Conservation (phyloP, 2,797 vertebrate species). For the Florisuga fusca region DNA sequence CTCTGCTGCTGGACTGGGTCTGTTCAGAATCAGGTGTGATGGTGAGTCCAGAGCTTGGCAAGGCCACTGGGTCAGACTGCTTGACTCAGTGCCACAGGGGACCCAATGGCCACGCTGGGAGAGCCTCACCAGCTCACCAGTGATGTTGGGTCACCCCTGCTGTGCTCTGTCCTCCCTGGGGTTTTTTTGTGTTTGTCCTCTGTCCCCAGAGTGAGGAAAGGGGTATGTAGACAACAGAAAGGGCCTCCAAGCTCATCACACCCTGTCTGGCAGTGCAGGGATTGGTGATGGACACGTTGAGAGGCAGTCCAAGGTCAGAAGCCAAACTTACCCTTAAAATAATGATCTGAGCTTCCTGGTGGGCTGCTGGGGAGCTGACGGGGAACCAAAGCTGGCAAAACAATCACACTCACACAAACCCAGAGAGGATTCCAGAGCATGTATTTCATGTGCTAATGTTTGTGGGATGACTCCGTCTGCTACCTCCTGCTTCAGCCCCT, state of each 20-base stretch:
- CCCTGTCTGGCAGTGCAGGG: not conserved
- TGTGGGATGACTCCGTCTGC: conserved; percentile 43
- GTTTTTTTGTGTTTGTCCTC: not conserved
- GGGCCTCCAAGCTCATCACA: not conserved
- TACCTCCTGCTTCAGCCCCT: not conserved
- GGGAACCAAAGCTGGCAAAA: conserved; percentile 1
- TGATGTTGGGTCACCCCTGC: not conserved
- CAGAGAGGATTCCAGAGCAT: conserved; percentile 39
- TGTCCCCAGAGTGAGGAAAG: not conserved
- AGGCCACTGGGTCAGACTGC: not conserved
- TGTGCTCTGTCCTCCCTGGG: not conserved
- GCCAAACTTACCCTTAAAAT: not conserved
- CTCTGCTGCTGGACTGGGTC: not conserved
- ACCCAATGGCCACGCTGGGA: accelerated
- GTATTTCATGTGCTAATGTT: conserved; percentile 52
- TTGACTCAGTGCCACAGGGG: not conserved
- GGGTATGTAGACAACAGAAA: not conserved
- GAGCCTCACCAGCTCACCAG: not conserved
- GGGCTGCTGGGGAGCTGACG: not conserved
- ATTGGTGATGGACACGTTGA: accelerated
- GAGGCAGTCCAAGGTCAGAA: not conserved
- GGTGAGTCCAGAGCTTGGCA: not conserved
- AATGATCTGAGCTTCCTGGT: not conserved
- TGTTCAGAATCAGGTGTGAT: not conserved
- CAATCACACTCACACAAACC: not conserved